Evolutionary conservation across 1,140 invertebrate species (phyloP), one percentile per base, ranked within the genome.

Genomic region (Glossosoma conforme): DNA sequence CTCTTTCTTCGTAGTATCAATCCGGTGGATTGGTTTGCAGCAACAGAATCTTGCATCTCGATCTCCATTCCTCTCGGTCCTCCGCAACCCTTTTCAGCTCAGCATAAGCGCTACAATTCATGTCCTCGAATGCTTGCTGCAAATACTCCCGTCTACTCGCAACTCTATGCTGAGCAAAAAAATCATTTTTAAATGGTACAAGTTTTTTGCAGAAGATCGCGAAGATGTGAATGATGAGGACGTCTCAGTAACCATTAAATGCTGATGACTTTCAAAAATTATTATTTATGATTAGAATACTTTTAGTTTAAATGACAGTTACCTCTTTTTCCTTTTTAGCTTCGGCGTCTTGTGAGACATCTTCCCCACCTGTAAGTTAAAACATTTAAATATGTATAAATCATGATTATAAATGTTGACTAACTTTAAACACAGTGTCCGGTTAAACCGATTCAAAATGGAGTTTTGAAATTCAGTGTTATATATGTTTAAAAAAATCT

Each of bases 311-410:
- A n/a, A n/a, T n/a, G 15, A 3, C 15, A 15, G 3, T 13, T 18
- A 58, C 55, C 51, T 53, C 53, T 35, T 48, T 49, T 22, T 58
- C 50, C 22, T 45, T 53, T 14, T 58, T 58, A 19, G 18, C 25
- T 49, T 58, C 55, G 11, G 45, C 15, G 36, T 44, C 45, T 3
- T 41, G 50, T 45, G 55, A 41, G 13, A 44, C 18, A 22, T 51
- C 55, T 53, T 58, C 55, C 20, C 55, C 55, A 13, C 55, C 54
- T 57, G 25, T 1, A 38, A 28, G 24, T 36, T 9, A 51, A 36
- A 43, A 43, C 43, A 49, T 25, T 25, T 21, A 40, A 25, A 47
- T 36, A 11, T 9, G 15, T 33, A 18, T 17, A 6, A 14, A 32
- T 11, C 11, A 43, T 6, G 13, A 1, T 11, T 1, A 41, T 21